Conservation (phyloP, 2,113 vertebrate genomes). For the Nycticryphes semicollaris region DNA sequence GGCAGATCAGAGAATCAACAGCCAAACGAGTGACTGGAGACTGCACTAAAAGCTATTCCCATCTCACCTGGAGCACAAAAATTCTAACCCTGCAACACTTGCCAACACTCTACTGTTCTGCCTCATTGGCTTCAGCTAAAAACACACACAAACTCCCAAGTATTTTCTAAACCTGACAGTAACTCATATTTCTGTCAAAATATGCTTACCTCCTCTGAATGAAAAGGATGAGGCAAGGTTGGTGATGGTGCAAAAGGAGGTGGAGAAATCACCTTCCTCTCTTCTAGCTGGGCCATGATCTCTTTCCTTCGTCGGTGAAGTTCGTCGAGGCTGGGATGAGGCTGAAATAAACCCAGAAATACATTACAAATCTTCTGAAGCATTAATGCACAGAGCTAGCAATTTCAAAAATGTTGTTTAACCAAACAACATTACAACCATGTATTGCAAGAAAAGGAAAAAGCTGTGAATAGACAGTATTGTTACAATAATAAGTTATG, state of each 20-base stretch:
- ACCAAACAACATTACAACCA: neutral
- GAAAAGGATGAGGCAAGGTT: slow-evolving; percentile 87
- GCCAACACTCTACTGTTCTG: neutral
- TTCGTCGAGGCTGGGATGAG: slow-evolving; percentile 90
- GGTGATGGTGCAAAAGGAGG: slow-evolving; percentile 94
- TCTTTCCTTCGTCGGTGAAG: slow-evolving; percentile 93
- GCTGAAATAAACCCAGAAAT: slow-evolving; percentile 68
- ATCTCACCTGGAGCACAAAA: neutral
- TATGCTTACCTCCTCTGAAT: slow-evolving; percentile 84
- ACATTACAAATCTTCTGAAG: slow-evolving; percentile 74
- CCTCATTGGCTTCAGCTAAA: neutral
- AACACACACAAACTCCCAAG: neutral
- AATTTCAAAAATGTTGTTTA: neutral
- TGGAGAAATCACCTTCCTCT: slow-evolving; percentile 94
- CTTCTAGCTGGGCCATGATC: slow-evolving; percentile 94
- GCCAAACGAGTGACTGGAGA: neutral
- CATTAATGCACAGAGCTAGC: neutral
- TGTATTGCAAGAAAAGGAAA: neutral
- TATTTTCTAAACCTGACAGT: neutral
- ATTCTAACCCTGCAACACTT: no score
- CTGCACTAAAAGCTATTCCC: neutral
- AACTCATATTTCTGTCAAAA: neutral
- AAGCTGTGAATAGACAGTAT: neutral
- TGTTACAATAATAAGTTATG: neutral
- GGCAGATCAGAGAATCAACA: neutral